phyloP scores from a whole-genome alignment of 2,888 invertebrate genomes.

The Dichetophora obliterata region DNA sequence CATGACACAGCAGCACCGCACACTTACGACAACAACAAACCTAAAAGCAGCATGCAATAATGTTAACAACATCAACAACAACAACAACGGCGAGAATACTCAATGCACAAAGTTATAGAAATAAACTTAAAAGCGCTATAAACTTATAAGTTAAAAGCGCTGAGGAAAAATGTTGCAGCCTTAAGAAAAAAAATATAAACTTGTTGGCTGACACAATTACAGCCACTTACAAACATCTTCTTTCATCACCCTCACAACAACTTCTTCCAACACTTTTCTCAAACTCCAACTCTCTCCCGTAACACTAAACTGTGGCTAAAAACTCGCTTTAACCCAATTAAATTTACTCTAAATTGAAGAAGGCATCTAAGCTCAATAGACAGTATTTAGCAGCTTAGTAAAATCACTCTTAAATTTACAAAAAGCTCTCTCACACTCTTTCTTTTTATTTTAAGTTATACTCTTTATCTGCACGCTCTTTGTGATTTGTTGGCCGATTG shows the following conservation, averaged over 20 bases:
- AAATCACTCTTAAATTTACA: not conserved
- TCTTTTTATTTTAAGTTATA: not conserved
- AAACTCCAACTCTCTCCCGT: not conserved
- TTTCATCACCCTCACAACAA: not conserved
- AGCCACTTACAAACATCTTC: not conserved
- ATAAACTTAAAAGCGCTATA: not conserved
- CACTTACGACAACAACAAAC: not conserved
- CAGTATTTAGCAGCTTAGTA: not conserved
- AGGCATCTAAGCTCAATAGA: not conserved
- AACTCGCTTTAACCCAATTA: not conserved
- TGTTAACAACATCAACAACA: not conserved
- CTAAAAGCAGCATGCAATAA: not conserved
- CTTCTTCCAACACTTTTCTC: not conserved
- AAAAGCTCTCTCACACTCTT: not conserved
- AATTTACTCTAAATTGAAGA: not conserved
- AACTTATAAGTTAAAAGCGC: not conserved
- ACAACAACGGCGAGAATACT: not conserved
- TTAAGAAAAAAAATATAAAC: constrained; percentile 3
- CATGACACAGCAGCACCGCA: not conserved
- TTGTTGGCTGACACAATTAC: constrained; percentile 14
- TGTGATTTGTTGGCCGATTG: not conserved
- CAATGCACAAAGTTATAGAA: not conserved
- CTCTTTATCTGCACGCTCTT: not conserved
- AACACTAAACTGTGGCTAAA: not conserved
- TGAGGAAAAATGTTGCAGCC: not conserved